Evolutionary conservation across 2,113 vertebrate genomes (phyloP).

Genomic region (Alexandromys fortis): DNA sequence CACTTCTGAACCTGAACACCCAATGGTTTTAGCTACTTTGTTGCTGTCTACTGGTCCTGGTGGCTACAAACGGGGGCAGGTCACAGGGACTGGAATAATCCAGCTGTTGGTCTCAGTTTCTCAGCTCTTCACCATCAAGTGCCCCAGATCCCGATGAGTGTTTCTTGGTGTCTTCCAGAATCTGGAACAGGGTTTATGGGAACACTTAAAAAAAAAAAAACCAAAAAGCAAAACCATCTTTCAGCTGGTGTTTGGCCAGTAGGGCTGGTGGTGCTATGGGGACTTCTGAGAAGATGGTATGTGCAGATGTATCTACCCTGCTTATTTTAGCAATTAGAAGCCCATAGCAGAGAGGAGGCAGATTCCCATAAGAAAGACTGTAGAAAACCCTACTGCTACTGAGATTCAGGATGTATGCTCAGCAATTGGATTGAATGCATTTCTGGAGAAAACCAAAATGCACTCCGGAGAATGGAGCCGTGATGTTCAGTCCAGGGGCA

Average conservation of each 20-base stretch:
- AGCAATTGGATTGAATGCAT: conserved; percentile 92
- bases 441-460: conserved; percentile 95
- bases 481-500: conserved; percentile 93
- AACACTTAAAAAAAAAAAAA: neutral
- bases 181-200: neutral
- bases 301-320: too few species aligned
- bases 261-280: too few species aligned
- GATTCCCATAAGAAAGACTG: conserved; percentile 85
- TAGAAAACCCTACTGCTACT: conserved; percentile 95
- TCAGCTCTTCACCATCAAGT: rapidly evolving
- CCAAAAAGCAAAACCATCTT: neutral
- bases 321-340: too few species aligned
- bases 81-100: neutral
- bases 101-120: neutral
- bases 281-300: too few species aligned
- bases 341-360: too few species aligned
- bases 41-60: rapidly evolving
- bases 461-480: conserved; percentile 97
- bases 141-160: rapidly evolving
- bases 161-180: neutral
- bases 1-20: neutral
- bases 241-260: too few species aligned
- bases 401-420: conserved; percentile 96
- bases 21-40: neutral
- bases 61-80: rapidly evolving